Conservation (phyloP, 2,888 invertebrate genomes). For the Tenthredo mesomela region DNA sequence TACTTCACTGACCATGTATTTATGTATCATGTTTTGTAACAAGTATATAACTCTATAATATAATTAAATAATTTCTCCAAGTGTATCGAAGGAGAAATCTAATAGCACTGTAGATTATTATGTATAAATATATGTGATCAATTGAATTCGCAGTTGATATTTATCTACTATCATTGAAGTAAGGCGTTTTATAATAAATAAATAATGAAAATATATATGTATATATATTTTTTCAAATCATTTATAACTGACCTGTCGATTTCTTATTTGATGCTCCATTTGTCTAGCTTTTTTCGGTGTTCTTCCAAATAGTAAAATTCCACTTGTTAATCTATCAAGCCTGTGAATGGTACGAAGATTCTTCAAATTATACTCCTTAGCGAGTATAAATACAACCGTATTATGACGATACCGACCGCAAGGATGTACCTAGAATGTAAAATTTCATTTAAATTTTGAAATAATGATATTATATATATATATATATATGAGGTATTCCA, state of each 20-base stretch:
- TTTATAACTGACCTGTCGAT: slow-evolving; percentile 81
- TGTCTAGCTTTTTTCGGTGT: slow-evolving; percentile 95
- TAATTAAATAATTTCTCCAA: not conserved
- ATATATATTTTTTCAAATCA: not conserved
- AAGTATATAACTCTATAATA: not conserved
- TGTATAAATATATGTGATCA: slow-evolving; percentile 22
- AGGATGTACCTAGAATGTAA: slow-evolving; percentile 91
- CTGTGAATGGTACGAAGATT: slow-evolving; percentile 97
- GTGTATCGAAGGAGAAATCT: slow-evolving; percentile 43
- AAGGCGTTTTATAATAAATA: not conserved
- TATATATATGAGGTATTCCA: no score
- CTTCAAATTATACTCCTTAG: slow-evolving; percentile 96
- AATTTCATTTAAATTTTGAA: not conserved
- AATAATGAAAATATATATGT: not conserved
- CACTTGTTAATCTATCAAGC: slow-evolving; percentile 97
- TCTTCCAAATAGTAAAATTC: slow-evolving; percentile 94
- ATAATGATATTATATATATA: not conserved
- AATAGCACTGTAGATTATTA: slow-evolving; percentile 2
- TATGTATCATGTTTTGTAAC: not conserved
- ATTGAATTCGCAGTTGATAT: not conserved
- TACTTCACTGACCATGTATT: not conserved
- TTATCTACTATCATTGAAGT: not conserved
- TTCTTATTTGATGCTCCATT: slow-evolving; percentile 97
- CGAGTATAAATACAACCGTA: slow-evolving; percentile 97
- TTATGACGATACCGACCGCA: slow-evolving; percentile 99